A percentile compares a stretch with the other conserved stretches of the same genome.
phyloP scores from a whole-genome alignment of 2,113 vertebrate species.

The Potamarius usumacintae region DNA sequence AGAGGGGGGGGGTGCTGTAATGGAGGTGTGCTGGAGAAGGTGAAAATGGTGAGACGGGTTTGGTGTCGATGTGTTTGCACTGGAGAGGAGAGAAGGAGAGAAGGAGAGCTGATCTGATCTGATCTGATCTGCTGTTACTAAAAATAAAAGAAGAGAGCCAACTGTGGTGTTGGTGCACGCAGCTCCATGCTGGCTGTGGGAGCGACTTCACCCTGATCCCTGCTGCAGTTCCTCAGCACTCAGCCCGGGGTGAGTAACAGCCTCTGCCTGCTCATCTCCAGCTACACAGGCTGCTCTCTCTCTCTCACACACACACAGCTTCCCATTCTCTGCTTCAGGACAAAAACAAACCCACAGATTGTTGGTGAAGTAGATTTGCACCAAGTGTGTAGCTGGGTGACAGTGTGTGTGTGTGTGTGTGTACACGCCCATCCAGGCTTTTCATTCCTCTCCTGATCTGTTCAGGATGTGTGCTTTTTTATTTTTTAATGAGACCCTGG shows the following conservation, averaged over 20 bases:
- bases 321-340: neutral
- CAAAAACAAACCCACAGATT: neutral
- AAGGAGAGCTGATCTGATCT: neutral
- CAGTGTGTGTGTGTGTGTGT: slow-evolving; percentile 8
- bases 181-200: neutral
- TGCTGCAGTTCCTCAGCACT: slow-evolving; percentile 2
- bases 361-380: neutral
- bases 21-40: slow-evolving; percentile 2
- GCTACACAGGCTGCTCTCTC: neutral
- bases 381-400: neutral
- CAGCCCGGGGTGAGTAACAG: slow-evolving; percentile 41
- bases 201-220: neutral
- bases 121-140: slow-evolving; percentile 17
- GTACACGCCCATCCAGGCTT: slow-evolving; percentile 22
- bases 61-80: slow-evolving; percentile 1
- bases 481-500: neutral
- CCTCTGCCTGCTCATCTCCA: neutral
- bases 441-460: slow-evolving; percentile 32
- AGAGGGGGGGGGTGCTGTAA: neutral
- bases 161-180: slow-evolving; percentile 13
- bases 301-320: too few species aligned
- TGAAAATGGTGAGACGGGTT: slow-evolving; percentile 10
- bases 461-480: slow-evolving; percentile 11
- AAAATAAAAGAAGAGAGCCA: slow-evolving; percentile 7
- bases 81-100: neutral